Percentiles rank a stretch among this genome's conserved stretches.
Evolutionary conservation across 2,113 vertebrate genomes (phyloP).

Genomic region (Sterrhoptilus dennistouni): DNA sequence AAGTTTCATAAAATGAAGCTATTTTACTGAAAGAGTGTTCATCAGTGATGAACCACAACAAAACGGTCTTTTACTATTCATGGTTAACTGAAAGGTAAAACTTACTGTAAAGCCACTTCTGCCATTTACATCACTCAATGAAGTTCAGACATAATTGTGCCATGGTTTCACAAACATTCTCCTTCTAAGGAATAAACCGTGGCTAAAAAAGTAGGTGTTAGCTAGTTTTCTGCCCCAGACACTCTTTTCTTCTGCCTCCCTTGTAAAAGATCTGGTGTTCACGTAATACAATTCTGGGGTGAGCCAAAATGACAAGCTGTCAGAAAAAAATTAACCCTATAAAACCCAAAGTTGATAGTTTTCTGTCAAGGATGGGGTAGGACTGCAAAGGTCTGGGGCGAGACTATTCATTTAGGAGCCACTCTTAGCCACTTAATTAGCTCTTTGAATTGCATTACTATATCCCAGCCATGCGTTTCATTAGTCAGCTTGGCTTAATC

Average conservation of each 20-base stretch:
- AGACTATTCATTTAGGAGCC: background rate
- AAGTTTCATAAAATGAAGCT: background rate
- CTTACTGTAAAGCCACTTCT: background rate
- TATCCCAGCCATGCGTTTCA: background rate
- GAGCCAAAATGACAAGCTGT: background rate
- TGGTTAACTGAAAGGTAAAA: background rate
- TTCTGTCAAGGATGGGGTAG: background rate
- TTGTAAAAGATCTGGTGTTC: background rate
- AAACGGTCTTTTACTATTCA: background rate
- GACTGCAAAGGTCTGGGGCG: background rate
- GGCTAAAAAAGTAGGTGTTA: background rate
- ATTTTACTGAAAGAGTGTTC: background rate
- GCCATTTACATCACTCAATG: background rate
- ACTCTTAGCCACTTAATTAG: background rate
- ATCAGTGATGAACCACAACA: background rate
- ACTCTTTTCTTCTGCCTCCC: background rate
- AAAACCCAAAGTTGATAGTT: background rate
- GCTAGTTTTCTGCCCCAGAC: background rate
- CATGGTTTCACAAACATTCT: background rate
- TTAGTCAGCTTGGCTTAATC: background rate
- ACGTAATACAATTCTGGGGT: background rate
- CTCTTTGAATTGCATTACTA: background rate
- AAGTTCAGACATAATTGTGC: background rate
- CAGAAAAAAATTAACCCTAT: background rate
- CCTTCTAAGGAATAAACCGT: background rate